phyloP scores from a whole-genome alignment of 2,797 vertebrate genomes.

The Perdix hodgsoniae region DNA sequence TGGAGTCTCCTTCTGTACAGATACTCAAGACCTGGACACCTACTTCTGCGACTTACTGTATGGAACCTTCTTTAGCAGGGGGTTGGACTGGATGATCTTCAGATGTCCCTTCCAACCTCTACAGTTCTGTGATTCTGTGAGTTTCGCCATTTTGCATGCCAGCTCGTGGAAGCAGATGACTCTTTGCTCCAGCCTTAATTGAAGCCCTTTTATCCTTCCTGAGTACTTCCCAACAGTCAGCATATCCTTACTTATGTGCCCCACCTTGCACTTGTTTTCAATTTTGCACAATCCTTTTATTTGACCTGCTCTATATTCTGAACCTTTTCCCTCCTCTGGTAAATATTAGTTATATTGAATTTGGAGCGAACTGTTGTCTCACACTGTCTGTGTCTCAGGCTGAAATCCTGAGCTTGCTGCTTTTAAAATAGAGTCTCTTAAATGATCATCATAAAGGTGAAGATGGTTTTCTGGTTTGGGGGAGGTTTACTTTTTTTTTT shows the following conservation, averaged over 20 bases:
- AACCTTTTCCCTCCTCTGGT: not conserved
- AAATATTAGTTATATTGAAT: conserved; percentile 27
- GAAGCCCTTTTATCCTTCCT: not conserved
- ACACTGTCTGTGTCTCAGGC: not conserved
- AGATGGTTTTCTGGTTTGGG: not conserved
- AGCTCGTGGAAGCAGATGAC: not conserved
- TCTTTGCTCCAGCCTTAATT: not conserved
- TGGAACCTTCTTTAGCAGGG: too few species aligned
- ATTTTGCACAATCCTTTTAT: conserved; percentile 1
- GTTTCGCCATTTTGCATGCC: not conserved
- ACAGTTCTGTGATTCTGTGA: not conserved
- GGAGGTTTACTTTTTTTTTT: not conserved
- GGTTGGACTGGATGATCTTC: too few species aligned
- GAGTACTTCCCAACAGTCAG: not conserved
- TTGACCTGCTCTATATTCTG: conserved; percentile 16
- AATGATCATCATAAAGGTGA: not conserved
- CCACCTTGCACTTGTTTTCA: not conserved
- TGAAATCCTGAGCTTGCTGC: not conserved
- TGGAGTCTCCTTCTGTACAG: too few species aligned
- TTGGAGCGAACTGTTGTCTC: not conserved
- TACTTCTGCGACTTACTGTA: too few species aligned
- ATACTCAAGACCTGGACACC: too few species aligned
- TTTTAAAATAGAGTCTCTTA: not conserved
- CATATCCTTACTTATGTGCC: not conserved
- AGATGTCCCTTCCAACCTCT: too few species aligned